A percentile compares a stretch with the other conserved stretches of the same genome.
These are phyloP conservation scores for Petromus typicus DNA, from an alignment of 2,113 vertebrate genomes.

Conservation along the genomic window DNA sequence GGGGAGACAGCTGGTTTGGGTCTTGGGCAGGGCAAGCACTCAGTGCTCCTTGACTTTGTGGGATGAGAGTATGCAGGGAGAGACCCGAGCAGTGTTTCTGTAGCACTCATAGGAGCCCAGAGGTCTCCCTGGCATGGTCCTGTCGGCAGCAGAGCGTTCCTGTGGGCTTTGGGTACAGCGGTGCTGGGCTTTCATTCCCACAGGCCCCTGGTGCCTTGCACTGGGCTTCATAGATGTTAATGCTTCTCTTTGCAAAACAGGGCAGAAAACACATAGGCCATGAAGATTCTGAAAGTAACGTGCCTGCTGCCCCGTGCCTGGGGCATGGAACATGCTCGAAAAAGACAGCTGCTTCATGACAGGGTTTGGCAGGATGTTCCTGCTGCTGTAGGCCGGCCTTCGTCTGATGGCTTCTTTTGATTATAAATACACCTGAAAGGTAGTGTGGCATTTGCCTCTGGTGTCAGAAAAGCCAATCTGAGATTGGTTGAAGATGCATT, in stretches of 20 bases:
- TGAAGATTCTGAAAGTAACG: background rate
- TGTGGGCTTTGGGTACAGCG: background rate
- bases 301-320: fast-evolving
- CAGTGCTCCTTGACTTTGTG: background rate
- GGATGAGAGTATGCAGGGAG: background rate
- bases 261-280: fast-evolving
- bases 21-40: background rate
- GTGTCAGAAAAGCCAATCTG: fast-evolving
- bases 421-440: background rate
- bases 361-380: background rate
- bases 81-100: background rate
- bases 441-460: fast-evolving
- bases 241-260: background rate
- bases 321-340: fast-evolving
- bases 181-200: background rate
- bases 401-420: background rate
- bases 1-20: background rate
- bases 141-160: fast-evolving
- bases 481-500: too few species aligned
- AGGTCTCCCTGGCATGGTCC: too few species aligned
- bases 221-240: background rate
- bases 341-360: background rate
- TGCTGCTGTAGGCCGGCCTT: background rate
- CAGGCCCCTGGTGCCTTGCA: background rate
- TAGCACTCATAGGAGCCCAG: background rate